Conservation (phyloP, 35 echinoderm and acorn worm species). For the Patiria miniata region DNA sequence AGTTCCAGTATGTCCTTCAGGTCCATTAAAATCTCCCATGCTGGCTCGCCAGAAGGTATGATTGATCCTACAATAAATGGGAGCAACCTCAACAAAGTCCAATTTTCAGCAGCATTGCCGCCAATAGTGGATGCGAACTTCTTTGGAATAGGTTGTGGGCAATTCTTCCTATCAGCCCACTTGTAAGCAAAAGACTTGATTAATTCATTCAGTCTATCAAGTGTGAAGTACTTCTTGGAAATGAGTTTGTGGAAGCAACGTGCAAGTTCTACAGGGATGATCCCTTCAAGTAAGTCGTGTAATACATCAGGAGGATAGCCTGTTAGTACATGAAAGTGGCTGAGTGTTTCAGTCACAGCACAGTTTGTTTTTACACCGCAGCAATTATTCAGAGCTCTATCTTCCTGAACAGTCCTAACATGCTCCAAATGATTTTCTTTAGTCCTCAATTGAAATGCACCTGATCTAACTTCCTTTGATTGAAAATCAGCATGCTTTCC, state of each 20-base stretch:
- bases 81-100: slow-evolving; percentile 54
- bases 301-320: slow-evolving; percentile 64
- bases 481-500: slow-evolving; percentile 42
- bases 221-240: slow-evolving; percentile 60
- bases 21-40: slow-evolving; percentile 59
- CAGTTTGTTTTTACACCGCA: slow-evolving; percentile 55
- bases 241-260: slow-evolving; percentile 45
- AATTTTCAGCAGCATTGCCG: slow-evolving; percentile 80
- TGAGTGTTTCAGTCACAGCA: slow-evolving; percentile 47
- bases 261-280: slow-evolving; percentile 49
- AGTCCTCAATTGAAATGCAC: slow-evolving; percentile 43
- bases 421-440: slow-evolving; percentile 54
- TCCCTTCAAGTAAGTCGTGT: slow-evolving; percentile 74
- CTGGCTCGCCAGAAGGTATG: slow-evolving; percentile 47
- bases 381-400: slow-evolving; percentile 48
- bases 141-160: slow-evolving; percentile 51
- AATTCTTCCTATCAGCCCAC: slow-evolving; percentile 55
- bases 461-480: slow-evolving; percentile 42
- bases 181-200: slow-evolving; percentile 59
- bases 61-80: slow-evolving; percentile 63
- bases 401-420: slow-evolving; percentile 54
- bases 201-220: slow-evolving; percentile 48
- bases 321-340: slow-evolving; percentile 56
- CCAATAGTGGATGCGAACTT: slow-evolving; percentile 48
- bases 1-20: slow-evolving; percentile 74